These are phyloP conservation scores for Aulostomus chinensis DNA, from an alignment of 2,797 vertebrate species.

Conservation along the genomic window DNA sequence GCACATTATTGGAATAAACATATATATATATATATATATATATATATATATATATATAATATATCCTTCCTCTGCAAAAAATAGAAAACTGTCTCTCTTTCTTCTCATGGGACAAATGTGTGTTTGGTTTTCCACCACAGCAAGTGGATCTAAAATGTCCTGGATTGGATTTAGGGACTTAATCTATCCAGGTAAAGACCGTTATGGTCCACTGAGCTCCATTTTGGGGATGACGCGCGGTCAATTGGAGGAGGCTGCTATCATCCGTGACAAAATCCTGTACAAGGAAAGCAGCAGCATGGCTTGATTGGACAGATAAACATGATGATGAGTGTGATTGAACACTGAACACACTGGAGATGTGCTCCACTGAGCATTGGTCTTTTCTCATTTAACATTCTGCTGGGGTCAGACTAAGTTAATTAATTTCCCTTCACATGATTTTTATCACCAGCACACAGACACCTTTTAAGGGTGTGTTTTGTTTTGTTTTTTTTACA, in stretches of 20 bases:
- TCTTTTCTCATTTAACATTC: conserved; percentile 43
- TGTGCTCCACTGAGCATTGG: conserved; percentile 29
- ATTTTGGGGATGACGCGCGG: conserved; percentile 26
- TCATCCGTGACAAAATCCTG: conserved; percentile 34
- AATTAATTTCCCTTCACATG: conserved; percentile 54
- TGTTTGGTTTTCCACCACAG: neutral
- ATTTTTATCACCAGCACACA: conserved; percentile 43
- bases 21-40: too few species aligned
- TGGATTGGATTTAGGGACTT: conserved; percentile 30
- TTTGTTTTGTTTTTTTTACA: too few species aligned
- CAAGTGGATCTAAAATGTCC: conserved; percentile 24
- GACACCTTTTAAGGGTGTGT: conserved; percentile 3
- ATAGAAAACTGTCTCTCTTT: too few species aligned
- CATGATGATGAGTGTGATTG: conserved; percentile 31
- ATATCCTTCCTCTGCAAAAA: too few species aligned
- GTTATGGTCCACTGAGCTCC: conserved; percentile 28
- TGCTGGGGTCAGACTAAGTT: conserved; percentile 44
- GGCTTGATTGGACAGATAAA: conserved; percentile 41
- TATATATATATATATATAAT: too few species aligned
- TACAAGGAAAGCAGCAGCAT: conserved; percentile 12
- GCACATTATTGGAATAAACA: too few species aligned
- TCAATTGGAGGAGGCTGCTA: conserved; percentile 29
- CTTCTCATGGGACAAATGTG: too few species aligned
- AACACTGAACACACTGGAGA: conserved; percentile 22
- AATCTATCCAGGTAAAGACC: conserved; percentile 21